phyloP scores from a whole-genome alignment of 2,888 invertebrate genomes.

The Pomacea canaliculata region DNA sequence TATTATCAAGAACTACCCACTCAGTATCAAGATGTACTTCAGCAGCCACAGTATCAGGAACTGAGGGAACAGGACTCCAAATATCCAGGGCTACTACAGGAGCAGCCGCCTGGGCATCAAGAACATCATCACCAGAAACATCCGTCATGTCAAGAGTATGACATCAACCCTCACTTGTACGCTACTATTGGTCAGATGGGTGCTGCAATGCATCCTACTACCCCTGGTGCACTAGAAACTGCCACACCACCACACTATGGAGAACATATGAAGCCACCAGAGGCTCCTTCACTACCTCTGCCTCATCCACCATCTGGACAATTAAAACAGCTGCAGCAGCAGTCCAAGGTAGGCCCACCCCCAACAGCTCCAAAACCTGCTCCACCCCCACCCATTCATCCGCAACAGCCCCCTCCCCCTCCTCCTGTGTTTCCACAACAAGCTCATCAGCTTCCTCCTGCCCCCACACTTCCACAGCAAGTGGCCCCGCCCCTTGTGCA shows the following conservation, averaged over 20 bases:
- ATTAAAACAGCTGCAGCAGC: slow-evolving; percentile 21
- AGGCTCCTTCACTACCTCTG: slow-evolving; percentile 32
- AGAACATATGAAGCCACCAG: slow-evolving; percentile 18
- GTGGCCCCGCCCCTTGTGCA: not conserved
- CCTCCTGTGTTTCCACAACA: slow-evolving; percentile 35
- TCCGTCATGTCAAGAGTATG: slow-evolving; percentile 5
- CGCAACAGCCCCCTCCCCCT: slow-evolving; percentile 40
- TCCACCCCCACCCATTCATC: slow-evolving; percentile 36
- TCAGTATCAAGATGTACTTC: not conserved
- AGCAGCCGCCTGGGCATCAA: not conserved
- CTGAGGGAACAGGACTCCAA: too few species aligned
- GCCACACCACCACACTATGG: slow-evolving; percentile 5
- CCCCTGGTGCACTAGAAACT: not conserved
- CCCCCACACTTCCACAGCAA: not conserved
- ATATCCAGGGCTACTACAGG: too few species aligned
- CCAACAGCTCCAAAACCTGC: slow-evolving; percentile 32
- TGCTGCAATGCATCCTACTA: not conserved
- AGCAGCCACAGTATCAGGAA: slow-evolving; percentile 8
- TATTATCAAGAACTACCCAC: too few species aligned
- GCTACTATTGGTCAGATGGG: slow-evolving; percentile 12
- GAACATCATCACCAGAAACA: slow-evolving; percentile 14
- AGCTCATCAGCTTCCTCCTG: slow-evolving; percentile 17
- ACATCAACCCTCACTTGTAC: slow-evolving; percentile 21
- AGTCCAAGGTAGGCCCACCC: slow-evolving; percentile 30
- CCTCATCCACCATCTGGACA: slow-evolving; percentile 28